Evolutionary conservation across 1,140 invertebrate species (phyloP).

Genomic region (Procambarus virginalis): DNA sequence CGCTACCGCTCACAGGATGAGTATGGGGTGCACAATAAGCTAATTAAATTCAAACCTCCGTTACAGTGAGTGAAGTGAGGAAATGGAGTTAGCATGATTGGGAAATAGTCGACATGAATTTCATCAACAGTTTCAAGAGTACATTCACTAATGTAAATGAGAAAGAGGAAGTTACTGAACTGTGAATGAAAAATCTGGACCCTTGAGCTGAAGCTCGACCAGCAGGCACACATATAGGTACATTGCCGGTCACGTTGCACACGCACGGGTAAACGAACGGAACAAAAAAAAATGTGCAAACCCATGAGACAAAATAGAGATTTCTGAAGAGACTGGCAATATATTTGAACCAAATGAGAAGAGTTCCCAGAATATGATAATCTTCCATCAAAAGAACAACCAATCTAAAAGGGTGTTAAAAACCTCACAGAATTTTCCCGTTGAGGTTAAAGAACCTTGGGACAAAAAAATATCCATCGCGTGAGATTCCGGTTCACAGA

Average conservation of each 20-base stretch:
- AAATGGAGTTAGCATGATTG: too few species aligned
- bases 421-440: slow-evolving; percentile 13
- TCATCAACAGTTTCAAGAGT: too few species aligned
- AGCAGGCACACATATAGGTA: neutral
- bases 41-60: too few species aligned
- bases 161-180: too few species aligned
- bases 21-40: too few species aligned
- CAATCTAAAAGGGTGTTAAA: slow-evolving; percentile 23
- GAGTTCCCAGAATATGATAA: slow-evolving; percentile 23
- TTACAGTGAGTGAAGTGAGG: too few species aligned
- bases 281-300: too few species aligned
- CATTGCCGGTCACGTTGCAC: neutral
- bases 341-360: neutral
- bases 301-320: neutral
- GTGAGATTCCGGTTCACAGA: slow-evolving; percentile 44
- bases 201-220: too few species aligned
- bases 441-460: slow-evolving; percentile 12
- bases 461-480: slow-evolving; percentile 22
- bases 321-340: neutral
- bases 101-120: too few species aligned
- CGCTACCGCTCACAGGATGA: too few species aligned
- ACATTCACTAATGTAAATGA: too few species aligned
- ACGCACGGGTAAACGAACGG: neutral
- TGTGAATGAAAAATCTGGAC: too few species aligned
- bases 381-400: neutral